Evolutionary conservation across 2,888 invertebrate genomes (phyloP).

Genomic region (Rhaphigaster nebulosa): DNA sequence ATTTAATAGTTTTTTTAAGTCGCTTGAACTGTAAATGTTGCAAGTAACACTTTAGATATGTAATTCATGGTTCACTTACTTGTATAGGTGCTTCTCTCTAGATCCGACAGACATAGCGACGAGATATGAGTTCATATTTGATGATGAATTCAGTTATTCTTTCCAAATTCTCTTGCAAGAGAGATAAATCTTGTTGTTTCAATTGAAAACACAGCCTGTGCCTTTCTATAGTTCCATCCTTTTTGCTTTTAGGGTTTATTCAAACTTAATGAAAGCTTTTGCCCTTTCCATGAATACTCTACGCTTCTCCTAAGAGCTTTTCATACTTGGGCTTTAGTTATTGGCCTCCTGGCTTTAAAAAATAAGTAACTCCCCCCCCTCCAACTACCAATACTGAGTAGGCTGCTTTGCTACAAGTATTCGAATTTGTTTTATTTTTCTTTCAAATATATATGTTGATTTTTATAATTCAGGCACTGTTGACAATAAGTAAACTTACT

Average conservation of each 20-base stretch:
- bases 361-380: background rate
- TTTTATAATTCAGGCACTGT: too few species aligned
- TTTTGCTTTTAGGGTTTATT: conserved; percentile 26
- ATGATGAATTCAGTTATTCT: background rate
- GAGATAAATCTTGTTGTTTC: background rate
- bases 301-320: conserved; percentile 1
- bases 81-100: too few species aligned
- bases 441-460: too few species aligned
- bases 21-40: too few species aligned
- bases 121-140: too few species aligned
- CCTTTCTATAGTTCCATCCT: background rate
- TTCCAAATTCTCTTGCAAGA: background rate
- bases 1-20: too few species aligned
- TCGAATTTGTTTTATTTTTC: background rate
- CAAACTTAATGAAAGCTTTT: conserved; percentile 27
- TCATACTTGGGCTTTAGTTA: conserved; percentile 7
- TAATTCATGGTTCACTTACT: too few species aligned
- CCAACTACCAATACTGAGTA: background rate
- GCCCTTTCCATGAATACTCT: background rate
- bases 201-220: background rate
- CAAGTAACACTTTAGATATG: too few species aligned
- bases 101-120: too few species aligned
- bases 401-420: background rate
- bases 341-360: background rate
- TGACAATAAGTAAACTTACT: too few species aligned